These are phyloP conservation scores for Chionis minor DNA, from an alignment of 2,113 vertebrate species.

Conservation along the genomic window DNA sequence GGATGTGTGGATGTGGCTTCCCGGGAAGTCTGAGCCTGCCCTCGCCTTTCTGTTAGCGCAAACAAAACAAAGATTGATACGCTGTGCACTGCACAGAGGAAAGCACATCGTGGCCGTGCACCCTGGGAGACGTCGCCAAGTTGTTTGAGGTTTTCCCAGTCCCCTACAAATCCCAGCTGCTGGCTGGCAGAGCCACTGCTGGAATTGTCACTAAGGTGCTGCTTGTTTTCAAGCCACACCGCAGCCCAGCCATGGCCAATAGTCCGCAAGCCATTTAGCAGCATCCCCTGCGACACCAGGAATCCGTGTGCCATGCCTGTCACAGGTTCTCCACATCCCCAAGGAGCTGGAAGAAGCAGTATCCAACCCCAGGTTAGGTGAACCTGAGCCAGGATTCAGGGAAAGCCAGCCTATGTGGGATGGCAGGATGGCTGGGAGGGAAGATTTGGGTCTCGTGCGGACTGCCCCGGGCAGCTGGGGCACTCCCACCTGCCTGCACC, in stretches of 20 bases:
- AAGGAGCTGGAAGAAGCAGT: not conserved
- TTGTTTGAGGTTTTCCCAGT: not conserved
- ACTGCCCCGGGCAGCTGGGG: rapidly evolving
- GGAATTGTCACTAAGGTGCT: rapidly evolving
- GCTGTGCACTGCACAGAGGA: not conserved
- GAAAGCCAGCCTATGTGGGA: rapidly evolving
- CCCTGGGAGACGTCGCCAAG: rapidly evolving
- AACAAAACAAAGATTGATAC: not conserved
- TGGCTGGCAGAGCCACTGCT: rapidly evolving
- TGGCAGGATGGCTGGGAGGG: rapidly evolving
- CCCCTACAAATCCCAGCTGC: not conserved
- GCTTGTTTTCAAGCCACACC: not conserved
- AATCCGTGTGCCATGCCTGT: too few relatives aligned
- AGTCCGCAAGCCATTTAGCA: rapidly evolving
- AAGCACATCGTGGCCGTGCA: rapidly evolving
- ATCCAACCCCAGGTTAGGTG: not conserved
- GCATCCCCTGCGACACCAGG: not conserved
- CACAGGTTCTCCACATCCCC: rapidly evolving
- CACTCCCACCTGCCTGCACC: not conserved
- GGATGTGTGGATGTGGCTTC: not conserved
- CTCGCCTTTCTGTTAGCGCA: not conserved
- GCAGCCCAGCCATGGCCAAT: not conserved
- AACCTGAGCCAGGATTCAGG: not conserved
- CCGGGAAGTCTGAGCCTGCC: not conserved
- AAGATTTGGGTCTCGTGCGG: rapidly evolving